Evolutionary conservation across 2,113 vertebrate genomes (phyloP), one percentile per base, ranked within the genome.

Genomic region (Baryphthengus martii): DNA sequence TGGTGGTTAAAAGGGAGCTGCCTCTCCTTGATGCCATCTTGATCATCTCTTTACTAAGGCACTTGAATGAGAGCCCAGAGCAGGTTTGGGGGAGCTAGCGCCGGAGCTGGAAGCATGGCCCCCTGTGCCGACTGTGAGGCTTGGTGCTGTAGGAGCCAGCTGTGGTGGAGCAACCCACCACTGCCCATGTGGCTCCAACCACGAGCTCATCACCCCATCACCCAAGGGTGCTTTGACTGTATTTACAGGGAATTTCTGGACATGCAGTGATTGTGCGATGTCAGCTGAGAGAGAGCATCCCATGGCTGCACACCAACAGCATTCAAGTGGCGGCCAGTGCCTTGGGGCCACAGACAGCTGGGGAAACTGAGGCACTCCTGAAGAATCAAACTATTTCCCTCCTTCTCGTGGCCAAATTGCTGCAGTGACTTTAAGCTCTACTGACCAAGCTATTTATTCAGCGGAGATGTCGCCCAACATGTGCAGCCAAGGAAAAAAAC

Each of bases 41-140:
- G 26, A 0, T 4, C 24, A 18, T 2, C 3, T 40, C 61, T 20
- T 31, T 2, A 10, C 13, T 1, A 14, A 47, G 17, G 45, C 1
- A 1, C 47, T 10, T 35, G 28, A 29, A 4, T 18, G 40, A 31
- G 31, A 61, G 35, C 35, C 19, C 56, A 6, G 55, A 56, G 72
- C 66, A 21, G 61, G 47, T 56, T 17, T 52, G 13, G 33, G 31
- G 62, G 17, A 49, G 47, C 28, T 20, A 39, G n/a, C 1, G 1
- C 4, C 0, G 44, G 9, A 11, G 29, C 8, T n/a, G 53, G 53
- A 29, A 59, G 29, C 28, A 6, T 4, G 2, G 24, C 14, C 21
- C 29, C 39, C 40, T 39, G 47, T 61, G 45, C 50, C 3, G 1
- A 33, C 20, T 29, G 6, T 9, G 19, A 18, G 62, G 5, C 19